These are phyloP conservation scores for Damaliscus lunatus DNA, from an alignment of 2,113 vertebrate species.

Conservation along the genomic window DNA sequence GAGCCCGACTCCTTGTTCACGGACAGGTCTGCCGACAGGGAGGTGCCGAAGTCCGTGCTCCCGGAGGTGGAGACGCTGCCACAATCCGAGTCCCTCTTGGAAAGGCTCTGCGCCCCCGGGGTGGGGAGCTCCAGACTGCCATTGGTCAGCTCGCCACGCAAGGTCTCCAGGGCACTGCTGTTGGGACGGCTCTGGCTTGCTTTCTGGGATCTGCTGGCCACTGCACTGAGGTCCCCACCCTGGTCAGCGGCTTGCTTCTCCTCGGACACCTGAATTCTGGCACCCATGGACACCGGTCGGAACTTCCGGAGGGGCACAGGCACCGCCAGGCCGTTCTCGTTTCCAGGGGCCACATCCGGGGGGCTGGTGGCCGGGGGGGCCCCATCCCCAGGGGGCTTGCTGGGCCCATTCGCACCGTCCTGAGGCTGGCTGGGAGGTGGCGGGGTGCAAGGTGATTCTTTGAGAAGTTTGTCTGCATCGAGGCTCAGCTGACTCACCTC, in stretches of 20 bases:
- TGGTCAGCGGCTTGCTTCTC: slow-evolving; percentile 27
- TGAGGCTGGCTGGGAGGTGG: slow-evolving; percentile 61
- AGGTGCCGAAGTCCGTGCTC: slow-evolving; percentile 84
- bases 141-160: slow-evolving; percentile 73
- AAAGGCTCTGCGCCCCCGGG: slow-evolving; percentile 44
- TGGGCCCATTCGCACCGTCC: neutral
- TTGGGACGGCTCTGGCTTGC: slow-evolving; percentile 56
- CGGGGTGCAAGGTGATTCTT: neutral
- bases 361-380: slow-evolving; percentile 74
- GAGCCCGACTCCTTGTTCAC: slow-evolving; percentile 86
- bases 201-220: slow-evolving; percentile 44
- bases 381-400: slow-evolving; percentile 66
- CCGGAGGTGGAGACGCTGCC: slow-evolving; percentile 87
- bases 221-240: slow-evolving; percentile 25
- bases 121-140: slow-evolving; percentile 67
- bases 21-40: slow-evolving; percentile 83
- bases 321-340: slow-evolving; percentile 79
- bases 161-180: slow-evolving; percentile 77
- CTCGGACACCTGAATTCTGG: neutral
- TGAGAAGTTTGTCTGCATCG: slow-evolving; percentile 78
- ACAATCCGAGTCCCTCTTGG: slow-evolving; percentile 84
- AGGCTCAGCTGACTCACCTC: slow-evolving; percentile 86
- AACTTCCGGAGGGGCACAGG: slow-evolving; percentile 66
- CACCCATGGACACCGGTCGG: slow-evolving; percentile 49
- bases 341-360: slow-evolving; percentile 73